A percentile compares a stretch with the other conserved stretches of the same genome.
Conservation (phyloP, 2,888 invertebrate species). For the Stegophylla sp. region DNA sequence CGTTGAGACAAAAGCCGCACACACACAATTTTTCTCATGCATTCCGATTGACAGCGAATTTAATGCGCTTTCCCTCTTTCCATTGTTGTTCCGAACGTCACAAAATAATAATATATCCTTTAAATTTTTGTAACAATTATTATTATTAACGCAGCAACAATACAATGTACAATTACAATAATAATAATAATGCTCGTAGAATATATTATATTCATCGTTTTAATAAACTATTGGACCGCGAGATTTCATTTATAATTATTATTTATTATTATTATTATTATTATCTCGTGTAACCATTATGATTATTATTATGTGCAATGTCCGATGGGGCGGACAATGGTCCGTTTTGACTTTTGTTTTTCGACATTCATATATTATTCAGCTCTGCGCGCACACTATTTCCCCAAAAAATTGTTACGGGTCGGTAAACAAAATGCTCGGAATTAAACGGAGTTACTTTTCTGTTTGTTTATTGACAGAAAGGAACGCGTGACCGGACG, state of each 20-base stretch:
- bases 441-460: constrained; percentile 38
- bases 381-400: not conserved
- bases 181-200: not conserved
- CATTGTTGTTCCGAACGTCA: constrained; percentile 21
- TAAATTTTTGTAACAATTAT: not conserved
- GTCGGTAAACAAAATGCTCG: constrained; percentile 25
- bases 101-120: constrained; percentile 36
- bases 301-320: not conserved
- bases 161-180: not conserved
- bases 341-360: constrained; percentile 43
- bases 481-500: constrained; percentile 56
- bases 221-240: constrained; percentile 36
- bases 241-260: not conserved
- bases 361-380: constrained; percentile 37
- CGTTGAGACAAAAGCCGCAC: constrained; percentile 50
- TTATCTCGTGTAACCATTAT: not conserved
- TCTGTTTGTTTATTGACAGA: constrained; percentile 44
- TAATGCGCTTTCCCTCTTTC: not conserved
- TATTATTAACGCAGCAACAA: not conserved
- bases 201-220: not conserved
- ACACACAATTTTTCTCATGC: constrained; percentile 40
- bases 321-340: constrained; percentile 16
- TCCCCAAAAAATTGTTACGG: constrained; percentile 43
- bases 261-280: constrained; percentile 5
- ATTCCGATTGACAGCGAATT: constrained; percentile 51